These are phyloP conservation scores for Mesoligia furuncula DNA, from an alignment of 2,888 invertebrate species.

Conservation along the genomic window DNA sequence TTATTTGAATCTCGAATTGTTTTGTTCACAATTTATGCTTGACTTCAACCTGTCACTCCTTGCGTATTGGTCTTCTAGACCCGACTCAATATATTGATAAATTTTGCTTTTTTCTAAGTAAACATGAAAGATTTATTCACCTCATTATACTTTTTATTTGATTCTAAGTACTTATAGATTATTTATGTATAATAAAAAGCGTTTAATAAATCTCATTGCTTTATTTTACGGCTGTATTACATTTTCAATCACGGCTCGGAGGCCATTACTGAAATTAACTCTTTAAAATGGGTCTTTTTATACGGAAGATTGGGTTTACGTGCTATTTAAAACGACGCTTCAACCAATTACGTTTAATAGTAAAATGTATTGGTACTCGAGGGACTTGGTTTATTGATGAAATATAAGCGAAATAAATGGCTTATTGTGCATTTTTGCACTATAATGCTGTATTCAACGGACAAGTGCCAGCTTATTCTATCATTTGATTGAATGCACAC, in stretches of 20 bases:
- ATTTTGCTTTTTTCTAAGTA: background rate
- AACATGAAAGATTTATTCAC: background rate
- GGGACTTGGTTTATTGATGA: slow-evolving; percentile 8
- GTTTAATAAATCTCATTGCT: slow-evolving; percentile 15
- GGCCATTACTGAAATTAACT: slow-evolving; percentile 49
- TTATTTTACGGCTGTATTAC: slow-evolving; percentile 25
- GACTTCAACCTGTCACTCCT: slow-evolving; percentile 25
- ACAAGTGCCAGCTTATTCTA: background rate
- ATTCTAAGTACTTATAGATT: background rate
- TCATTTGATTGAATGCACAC: background rate
- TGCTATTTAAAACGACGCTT: slow-evolving; percentile 30
- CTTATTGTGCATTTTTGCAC: too few relatives aligned
- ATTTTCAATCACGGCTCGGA: slow-evolving; percentile 39
- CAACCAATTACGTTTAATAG: slow-evolving; percentile 20
- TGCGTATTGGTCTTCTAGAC: slow-evolving; percentile 18
- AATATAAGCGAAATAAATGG: background rate
- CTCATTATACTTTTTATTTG: background rate
- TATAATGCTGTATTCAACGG: background rate
- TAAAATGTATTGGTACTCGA: slow-evolving; percentile 20
- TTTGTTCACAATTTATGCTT: slow-evolving; percentile 18
- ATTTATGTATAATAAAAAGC: background rate
- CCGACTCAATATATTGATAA: background rate
- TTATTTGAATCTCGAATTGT: slow-evolving; percentile 20
- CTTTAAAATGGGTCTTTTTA: slow-evolving; percentile 51
- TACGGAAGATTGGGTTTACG: slow-evolving; percentile 27